Evolutionary conservation across 2,113 vertebrate species (phyloP).

Genomic region (Melanerpes aurifrons): DNA sequence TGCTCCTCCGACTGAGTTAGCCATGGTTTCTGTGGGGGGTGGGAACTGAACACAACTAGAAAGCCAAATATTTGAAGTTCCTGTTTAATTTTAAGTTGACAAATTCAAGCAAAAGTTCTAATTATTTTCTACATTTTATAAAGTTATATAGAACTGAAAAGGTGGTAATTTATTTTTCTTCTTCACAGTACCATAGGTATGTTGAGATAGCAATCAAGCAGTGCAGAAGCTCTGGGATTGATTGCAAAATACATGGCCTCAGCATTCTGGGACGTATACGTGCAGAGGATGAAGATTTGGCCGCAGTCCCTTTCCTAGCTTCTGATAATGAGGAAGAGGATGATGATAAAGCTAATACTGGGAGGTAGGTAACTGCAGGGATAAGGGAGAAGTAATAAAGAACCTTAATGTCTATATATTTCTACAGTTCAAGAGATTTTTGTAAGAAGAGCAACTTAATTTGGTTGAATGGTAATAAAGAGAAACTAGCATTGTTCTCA

Average conservation of each 20-base stretch:
- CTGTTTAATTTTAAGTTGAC: not conserved
- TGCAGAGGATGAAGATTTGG: constrained; percentile 94
- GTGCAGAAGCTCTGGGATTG: constrained; percentile 97
- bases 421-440: not conserved
- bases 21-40: too few relatives aligned
- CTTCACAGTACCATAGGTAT: constrained; percentile 91
- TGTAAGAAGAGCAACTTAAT: not conserved
- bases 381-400: rapidly evolving
- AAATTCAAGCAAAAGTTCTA: not conserved
- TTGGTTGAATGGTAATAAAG: not conserved
- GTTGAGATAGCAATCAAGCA: constrained; percentile 97
- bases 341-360: constrained; percentile 92
- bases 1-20: too few relatives aligned
- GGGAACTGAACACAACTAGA: not conserved
- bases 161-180: not conserved
- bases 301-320: constrained; percentile 94
- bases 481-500: not conserved
- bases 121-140: not conserved
- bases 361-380: constrained; percentile 80
- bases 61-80: not conserved
- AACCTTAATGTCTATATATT: not conserved
- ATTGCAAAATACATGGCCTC: constrained; percentile 96
- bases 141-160: not conserved
- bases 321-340: constrained; percentile 99
- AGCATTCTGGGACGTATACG: constrained; percentile 90